Evolutionary conservation across 2,888 invertebrate genomes (phyloP).

Genomic region (Macrophya alboannulata): DNA sequence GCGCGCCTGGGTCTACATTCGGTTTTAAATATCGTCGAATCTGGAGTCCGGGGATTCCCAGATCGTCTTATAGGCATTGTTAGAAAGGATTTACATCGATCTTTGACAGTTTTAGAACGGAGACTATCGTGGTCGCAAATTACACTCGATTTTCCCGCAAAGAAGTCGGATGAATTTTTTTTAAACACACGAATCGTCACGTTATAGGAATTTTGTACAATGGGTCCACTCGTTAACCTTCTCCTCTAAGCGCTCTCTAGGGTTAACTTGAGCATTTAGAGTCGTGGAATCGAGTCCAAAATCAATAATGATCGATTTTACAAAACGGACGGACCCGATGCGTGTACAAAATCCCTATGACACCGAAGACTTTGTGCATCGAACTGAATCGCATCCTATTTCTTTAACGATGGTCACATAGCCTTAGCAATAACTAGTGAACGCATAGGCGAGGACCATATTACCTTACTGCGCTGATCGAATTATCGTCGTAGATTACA

Average conservation of each 20-base stretch:
- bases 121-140: background rate
- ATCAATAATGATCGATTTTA: background rate
- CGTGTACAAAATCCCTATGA: background rate
- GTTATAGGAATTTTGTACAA: background rate
- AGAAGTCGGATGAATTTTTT: background rate
- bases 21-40: background rate
- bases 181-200: background rate
- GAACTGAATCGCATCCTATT: background rate
- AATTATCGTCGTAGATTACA: slow-evolving; percentile 36
- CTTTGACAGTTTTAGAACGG: background rate
- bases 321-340: background rate
- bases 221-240: background rate
- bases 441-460: background rate
- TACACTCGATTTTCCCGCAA: background rate
- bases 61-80: background rate
- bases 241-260: background rate
- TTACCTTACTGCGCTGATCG: no score
- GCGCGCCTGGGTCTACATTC: background rate
- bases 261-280: background rate
- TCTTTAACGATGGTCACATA: background rate
- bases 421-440: background rate
- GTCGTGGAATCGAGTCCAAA: background rate
- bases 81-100: background rate
- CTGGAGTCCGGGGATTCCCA: background rate
- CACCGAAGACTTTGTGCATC: background rate